A percentile compares a stretch with the other conserved stretches of the same genome.
Conservation (phyloP, 2,888 invertebrate species). For the Opisthograptis luteolata region DNA sequence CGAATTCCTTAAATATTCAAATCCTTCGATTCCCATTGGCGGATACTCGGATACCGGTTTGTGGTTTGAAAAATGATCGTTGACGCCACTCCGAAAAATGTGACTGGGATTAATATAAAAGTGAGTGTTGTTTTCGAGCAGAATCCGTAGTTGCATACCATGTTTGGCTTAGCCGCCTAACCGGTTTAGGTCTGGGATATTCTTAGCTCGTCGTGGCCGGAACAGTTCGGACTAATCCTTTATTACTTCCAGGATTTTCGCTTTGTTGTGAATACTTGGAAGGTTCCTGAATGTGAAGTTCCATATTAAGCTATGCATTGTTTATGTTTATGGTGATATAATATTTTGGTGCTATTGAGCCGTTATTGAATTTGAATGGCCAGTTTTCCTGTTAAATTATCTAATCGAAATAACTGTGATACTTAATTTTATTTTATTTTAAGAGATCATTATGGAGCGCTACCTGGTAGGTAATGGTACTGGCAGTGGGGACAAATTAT, state of each 20-base stretch:
- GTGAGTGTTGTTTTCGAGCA: slow-evolving; percentile 56
- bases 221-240: slow-evolving; percentile 11
- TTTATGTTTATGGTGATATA: too few species aligned
- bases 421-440: too few species aligned
- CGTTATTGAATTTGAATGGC: too few species aligned
- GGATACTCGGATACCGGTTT: neutral
- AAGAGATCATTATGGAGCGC: too few species aligned
- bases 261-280: slow-evolving; percentile 9
- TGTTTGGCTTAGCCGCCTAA: slow-evolving; percentile 20
- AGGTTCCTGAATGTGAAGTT: neutral
- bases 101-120: slow-evolving; percentile 77
- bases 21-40: slow-evolving; percentile 1
- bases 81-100: slow-evolving; percentile 58
- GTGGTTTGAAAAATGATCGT: slow-evolving; percentile 60
- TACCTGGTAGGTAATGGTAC: too few species aligned
- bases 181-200: slow-evolving; percentile 24
- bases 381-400: too few species aligned
- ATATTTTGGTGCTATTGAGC: too few species aligned
- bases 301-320: neutral
- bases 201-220: slow-evolving; percentile 8
- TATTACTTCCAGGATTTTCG: slow-evolving; percentile 5
- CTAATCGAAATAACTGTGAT: too few species aligned
- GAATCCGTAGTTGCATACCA: slow-evolving; percentile 14
- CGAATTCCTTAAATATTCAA: slow-evolving; percentile 32
- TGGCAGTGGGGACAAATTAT: too few species aligned